Base-by-base conservation (phyloP, 1,140 invertebrate species). In the Danaus plexippus region DNA sequence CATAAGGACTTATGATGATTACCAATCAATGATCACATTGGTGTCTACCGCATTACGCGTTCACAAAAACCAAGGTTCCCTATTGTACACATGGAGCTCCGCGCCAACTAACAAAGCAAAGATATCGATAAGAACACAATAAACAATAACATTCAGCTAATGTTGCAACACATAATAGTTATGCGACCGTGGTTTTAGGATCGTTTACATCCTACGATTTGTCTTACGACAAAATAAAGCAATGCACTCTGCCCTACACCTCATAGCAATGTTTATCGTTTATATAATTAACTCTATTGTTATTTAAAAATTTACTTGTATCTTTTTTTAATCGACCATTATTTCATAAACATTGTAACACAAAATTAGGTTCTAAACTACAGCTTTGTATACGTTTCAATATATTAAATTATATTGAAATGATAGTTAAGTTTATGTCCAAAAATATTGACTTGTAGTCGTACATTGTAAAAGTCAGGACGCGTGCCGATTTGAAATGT, bases 71-170 rank as follows among this genome's bases (percentile, higher is more conserved):
- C 75, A 84, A 84, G 80, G 80, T 57, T 66, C 67, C 50, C 73
- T 59, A 83, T 83, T 83, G 80, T 83, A 55, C 61, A 52, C 57
- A 63, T 65, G 52, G 63, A 69, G 75, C 71, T 75, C 72, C 66
- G 66, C 67, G 66, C 66, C 57, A 66, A 64, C 65, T 60, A 69
- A 79, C 77, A 77, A 76, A 80, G 80, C 69, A 57, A 61, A 79
- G 69, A 77, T 75, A 79, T 81, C 73, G 78, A 84, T 84, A 84
- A 81, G 78, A 84, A 84, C 62, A 84, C 80, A 84, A 84, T 84
- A 81, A 81, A 84, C 80, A 84, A 84, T 84, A 84, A 84, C 80
- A 78, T 67, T 69, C 74, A 66, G 63, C 61, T 77, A 73, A 77
- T 75, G 54, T 82, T 79, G 80, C 77, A 73, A 80, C 75, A 80